phyloP scores from a whole-genome alignment of 2,888 invertebrate species.

The Dyspetes luteomarginatus region DNA sequence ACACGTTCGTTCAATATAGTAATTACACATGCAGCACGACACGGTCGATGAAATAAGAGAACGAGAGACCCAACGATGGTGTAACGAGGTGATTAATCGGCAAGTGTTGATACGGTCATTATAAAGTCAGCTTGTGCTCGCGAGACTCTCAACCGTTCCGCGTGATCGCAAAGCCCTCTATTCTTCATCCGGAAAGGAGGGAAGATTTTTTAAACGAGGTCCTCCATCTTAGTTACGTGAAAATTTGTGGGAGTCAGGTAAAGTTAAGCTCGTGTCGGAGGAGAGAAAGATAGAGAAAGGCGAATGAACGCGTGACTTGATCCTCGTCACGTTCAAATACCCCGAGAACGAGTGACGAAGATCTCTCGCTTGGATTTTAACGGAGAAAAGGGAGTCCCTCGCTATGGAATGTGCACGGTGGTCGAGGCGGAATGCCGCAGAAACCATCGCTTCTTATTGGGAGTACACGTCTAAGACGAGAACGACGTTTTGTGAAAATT shows the following conservation, averaged over 20 bases:
- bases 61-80: slow-evolving; percentile 32
- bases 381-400: slow-evolving; percentile 20
- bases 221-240: slow-evolving; percentile 43
- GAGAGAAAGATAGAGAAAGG: slow-evolving; percentile 27
- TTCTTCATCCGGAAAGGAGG: slow-evolving; percentile 60
- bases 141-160: not conserved
- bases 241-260: slow-evolving; percentile 51
- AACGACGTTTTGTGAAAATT: slow-evolving; percentile 51
- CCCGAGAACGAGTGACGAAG: slow-evolving; percentile 48
- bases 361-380: slow-evolving; percentile 57
- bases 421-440: slow-evolving; percentile 35
- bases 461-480: slow-evolving; percentile 24
- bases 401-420: slow-evolving; percentile 64
- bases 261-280: not conserved
- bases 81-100: slow-evolving; percentile 56
- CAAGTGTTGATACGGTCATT: slow-evolving; percentile 57
- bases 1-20: slow-evolving; percentile 19
- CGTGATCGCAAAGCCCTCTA: slow-evolving; percentile 49
- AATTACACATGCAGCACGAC: slow-evolving; percentile 47
- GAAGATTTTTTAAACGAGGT: slow-evolving; percentile 61
- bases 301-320: slow-evolving; percentile 54
- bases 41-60: slow-evolving; percentile 30
- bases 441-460: slow-evolving; percentile 15
- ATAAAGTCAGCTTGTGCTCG: slow-evolving; percentile 32
- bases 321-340: slow-evolving; percentile 57